Conservation (phyloP, 2,113 vertebrate genomes). For the Sapayoa aenigma region DNA sequence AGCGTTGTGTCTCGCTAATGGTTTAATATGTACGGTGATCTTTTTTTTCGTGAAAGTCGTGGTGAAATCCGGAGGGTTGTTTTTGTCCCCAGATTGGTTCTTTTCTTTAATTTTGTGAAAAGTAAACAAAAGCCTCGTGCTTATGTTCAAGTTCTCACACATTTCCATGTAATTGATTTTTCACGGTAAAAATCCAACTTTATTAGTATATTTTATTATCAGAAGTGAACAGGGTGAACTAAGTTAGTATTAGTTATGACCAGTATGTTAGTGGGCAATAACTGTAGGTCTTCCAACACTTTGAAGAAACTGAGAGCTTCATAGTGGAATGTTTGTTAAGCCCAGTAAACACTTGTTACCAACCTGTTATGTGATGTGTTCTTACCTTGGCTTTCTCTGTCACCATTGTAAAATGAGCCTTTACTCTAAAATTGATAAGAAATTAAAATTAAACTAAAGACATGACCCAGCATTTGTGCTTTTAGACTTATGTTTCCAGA, state of each 20-base stretch:
- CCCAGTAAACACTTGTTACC: neutral
- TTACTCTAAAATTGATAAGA: neutral
- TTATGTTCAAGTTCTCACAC: neutral
- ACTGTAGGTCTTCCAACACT: neutral
- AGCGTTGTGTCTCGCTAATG: slow-evolving; percentile 53
- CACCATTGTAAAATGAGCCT: neutral
- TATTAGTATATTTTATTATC: neutral
- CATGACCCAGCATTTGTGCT: rapidly evolving
- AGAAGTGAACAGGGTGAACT: neutral
- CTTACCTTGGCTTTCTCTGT: neutral
- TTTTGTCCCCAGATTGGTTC: neutral
- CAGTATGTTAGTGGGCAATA: neutral
- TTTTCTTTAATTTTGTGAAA: neutral
- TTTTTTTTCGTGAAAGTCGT: slow-evolving; percentile 11
- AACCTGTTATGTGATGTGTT: neutral
- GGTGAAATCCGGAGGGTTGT: neutral
- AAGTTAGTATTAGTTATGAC: neutral
- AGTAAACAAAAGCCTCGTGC: neutral
- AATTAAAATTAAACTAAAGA: neutral
- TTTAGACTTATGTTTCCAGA: neutral
- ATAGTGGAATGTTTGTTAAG: neutral
- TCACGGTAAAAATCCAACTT: neutral
- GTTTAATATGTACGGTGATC: slow-evolving; percentile 56
- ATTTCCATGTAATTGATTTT: neutral
- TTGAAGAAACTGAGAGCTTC: neutral